Evolutionary conservation across 2,113 vertebrate genomes (phyloP), one percentile per base, ranked within the genome.

Genomic region (Phasianus colchicus): DNA sequence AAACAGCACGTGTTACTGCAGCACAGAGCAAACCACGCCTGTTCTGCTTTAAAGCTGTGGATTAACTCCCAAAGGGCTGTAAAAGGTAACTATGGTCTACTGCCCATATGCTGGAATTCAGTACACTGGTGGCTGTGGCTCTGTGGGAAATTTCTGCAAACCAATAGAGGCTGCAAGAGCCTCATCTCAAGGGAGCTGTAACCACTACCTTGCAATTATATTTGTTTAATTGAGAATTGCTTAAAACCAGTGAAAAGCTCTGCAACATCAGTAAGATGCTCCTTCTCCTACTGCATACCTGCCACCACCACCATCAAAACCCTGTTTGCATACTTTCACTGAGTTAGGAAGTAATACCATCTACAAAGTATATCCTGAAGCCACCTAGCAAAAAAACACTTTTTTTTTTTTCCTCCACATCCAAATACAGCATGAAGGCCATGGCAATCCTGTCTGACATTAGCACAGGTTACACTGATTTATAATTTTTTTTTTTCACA

Each of bases 231-330:
- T 4, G 17, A 17, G 34, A 78, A 77, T 72, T 36, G 32, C 32
- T 67, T 38, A 90, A 89, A 91, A 63, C 14, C 43, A 54, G 6
- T 54, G 40, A 69, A 30, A 89, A 86, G 63, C 24, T 54, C 36
- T 9, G 21, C 20, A 82, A 36, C 8, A 14, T 16, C 36, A 52
- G 57, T 47, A 87, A 47, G 27, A 74, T 47, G 38, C 20, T 89
- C 10, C 36, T 74, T 77, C 69, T 82, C 10, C 43, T 7, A 6
- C n/a, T 21, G 22, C 0, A 0, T 34, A 82, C 25, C 48, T 67
- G 30, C 43, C 54, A 65, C 36, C 8, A 19, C 5, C 48, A 42
- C 17, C 42, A 55, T 9, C 72, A 86, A 4, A 43, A 76, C 54
- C 34, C 72, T 10, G 1, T 13, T 14, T 1, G 3, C 17, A 43